Evolutionary conservation across 2,797 vertebrate genomes (phyloP).

Genomic region (Pitangus sulphuratus): DNA sequence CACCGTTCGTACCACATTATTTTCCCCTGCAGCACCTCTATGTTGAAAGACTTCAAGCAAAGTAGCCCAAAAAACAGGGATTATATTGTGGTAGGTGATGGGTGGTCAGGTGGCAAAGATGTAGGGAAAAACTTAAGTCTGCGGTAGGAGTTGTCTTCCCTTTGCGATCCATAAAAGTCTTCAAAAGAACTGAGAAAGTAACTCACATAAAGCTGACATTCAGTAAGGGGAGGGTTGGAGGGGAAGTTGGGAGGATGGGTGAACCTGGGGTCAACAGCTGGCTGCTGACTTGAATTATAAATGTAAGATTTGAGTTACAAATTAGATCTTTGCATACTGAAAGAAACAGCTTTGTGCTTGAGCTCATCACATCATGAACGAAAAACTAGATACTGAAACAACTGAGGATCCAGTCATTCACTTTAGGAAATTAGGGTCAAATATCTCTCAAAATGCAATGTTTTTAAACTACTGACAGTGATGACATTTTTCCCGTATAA

Average conservation of each 20-base stretch:
- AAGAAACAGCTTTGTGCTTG: neutral
- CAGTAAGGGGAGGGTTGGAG: accelerated
- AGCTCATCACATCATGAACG: neutral
- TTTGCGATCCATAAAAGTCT: neutral
- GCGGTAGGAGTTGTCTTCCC: neutral
- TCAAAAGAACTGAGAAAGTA: neutral
- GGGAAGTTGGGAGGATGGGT: accelerated
- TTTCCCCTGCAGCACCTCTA: neutral
- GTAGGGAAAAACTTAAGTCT: neutral
- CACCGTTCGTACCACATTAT: neutral
- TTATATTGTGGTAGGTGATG: neutral
- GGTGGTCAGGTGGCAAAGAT: neutral
- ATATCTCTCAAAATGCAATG: neutral
- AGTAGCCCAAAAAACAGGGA: neutral
- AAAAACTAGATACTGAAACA: neutral
- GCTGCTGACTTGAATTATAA: neutral
- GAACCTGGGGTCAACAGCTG: neutral
- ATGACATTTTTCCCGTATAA: neutral
- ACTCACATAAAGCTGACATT: neutral
- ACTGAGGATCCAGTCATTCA: neutral
- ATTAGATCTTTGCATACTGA: neutral
- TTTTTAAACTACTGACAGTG: neutral
- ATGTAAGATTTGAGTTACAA: neutral
- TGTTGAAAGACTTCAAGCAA: neutral
- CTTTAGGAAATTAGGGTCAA: neutral